Evolutionary conservation across 2,113 vertebrate genomes (phyloP), one percentile per base, ranked within the genome.

Genomic region (Malurus cyaneus): DNA sequence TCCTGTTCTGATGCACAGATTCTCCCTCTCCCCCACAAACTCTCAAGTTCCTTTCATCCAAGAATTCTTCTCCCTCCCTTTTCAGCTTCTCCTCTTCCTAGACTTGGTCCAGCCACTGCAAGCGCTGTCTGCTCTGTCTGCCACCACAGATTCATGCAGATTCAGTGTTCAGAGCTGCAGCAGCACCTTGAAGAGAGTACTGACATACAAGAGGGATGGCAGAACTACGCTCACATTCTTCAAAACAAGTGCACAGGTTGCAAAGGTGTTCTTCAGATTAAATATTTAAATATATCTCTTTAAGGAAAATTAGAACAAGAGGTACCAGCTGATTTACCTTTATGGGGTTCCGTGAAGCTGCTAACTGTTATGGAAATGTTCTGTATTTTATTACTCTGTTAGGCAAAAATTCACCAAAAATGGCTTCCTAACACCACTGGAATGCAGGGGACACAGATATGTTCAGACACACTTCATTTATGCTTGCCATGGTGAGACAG

Each of bases 401-500:
- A 50, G 56, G 26, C 44, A 88, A 91, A 90, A 88, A 46, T 46
- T 49, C 60, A 82, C 21, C n/a, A 52, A 15, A 64, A 64, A 11
- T 25, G 77, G 19, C 32, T 56, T 57, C 42, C 14, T 69, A 65
- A 56, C 2, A 23, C n/a, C 13, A 20, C n/a, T 83, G 57, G 62
- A 74, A 74, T 41, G n/a, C 31, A n/a, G 41, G 23, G n/a, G 12
- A 62, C 64, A 49, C n/a, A 57, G 47, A 8, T 2, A 1, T 29
- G 7, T 44, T 67, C 67, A 32, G 28, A 61, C 11, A 42, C 12
- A 56, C 3, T 72, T 60, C 5, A 31, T 61, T 69, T 59, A 29
- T 18, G 17, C 26, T 69, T 0, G 0, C 8, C 42, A 16, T 39
- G 5, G 10, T 19, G 64, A 93, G 39, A 18, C 5, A 32, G 49